Evolutionary conservation across 2,797 vertebrate species (phyloP).

Genomic region (Smutsia temminckii): DNA sequence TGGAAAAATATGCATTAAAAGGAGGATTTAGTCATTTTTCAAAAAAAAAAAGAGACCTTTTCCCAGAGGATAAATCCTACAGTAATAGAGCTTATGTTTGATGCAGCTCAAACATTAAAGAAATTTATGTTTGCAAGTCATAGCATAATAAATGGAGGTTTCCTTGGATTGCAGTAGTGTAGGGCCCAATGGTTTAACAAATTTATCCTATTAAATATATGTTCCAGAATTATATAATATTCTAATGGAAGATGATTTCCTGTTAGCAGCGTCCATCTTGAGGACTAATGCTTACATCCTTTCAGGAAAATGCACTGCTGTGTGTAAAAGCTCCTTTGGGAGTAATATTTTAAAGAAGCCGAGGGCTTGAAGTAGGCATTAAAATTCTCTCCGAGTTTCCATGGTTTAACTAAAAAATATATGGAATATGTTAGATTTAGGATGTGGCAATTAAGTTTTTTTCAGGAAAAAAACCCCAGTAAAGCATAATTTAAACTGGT

Average conservation of each 20-base stretch:
- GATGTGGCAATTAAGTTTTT: neutral
- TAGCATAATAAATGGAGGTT: neutral
- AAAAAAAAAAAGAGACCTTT: neutral
- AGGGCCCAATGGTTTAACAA: neutral
- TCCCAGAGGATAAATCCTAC: neutral
- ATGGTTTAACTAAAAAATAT: neutral
- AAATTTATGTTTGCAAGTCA: neutral
- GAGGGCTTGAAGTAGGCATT: neutral
- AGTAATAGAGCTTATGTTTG: neutral
- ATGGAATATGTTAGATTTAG: neutral
- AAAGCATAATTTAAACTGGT: neutral
- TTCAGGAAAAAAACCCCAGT: neutral
- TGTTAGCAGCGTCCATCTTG: neutral
- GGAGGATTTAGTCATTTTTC: neutral
- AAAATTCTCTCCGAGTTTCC: neutral
- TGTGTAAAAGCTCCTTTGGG: neutral
- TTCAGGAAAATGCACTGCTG: neutral
- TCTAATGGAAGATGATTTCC: neutral
- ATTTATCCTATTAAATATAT: neutral
- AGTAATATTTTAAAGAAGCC: neutral
- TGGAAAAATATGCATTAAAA: slow-evolving; percentile 24
- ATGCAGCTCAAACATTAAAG: neutral
- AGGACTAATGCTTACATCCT: neutral
- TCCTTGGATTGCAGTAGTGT: neutral
- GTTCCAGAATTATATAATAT: neutral